Conservation (phyloP, 1,140 invertebrate genomes). For the Bombus haemorrhoidalis region DNA sequence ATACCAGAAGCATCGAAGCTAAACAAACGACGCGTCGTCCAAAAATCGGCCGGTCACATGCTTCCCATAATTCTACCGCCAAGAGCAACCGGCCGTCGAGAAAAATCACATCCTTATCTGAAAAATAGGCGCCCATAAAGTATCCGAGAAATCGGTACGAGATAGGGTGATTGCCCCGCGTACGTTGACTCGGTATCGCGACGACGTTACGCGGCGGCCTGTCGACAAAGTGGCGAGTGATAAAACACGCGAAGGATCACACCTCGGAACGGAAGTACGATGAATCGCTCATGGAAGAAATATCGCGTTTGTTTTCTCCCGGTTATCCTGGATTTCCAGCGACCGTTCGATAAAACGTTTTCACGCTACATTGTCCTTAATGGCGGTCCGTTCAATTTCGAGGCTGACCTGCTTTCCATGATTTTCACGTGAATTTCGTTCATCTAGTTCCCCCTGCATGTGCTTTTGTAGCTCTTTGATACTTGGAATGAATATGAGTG, state of each 20-base stretch:
- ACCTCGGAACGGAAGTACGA: not conserved
- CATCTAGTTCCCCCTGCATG: not conserved
- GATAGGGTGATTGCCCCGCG: slow-evolving; percentile 65
- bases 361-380: slow-evolving; percentile 43
- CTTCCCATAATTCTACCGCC: slow-evolving; percentile 61
- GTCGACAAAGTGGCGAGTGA: slow-evolving; percentile 62
- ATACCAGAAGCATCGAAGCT: slow-evolving; percentile 26
- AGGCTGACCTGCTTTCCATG: not conserved
- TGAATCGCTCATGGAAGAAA: slow-evolving; percentile 26
- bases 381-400: slow-evolving; percentile 12
- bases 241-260: slow-evolving; percentile 44
- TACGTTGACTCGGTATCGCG: slow-evolving; percentile 66
- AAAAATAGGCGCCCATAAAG: slow-evolving; percentile 74
- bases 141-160: slow-evolving; percentile 68
- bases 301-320: slow-evolving; percentile 27
- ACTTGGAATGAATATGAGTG: not conserved
- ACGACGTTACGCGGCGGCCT: slow-evolving; percentile 30
- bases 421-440: not conserved
- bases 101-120: slow-evolving; percentile 76
- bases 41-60: slow-evolving; percentile 57
- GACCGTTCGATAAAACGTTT: slow-evolving; percentile 18
- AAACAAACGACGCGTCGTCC: slow-evolving; percentile 63
- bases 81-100: slow-evolving; percentile 61
- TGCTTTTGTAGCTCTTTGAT: not conserved
- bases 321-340: not conserved